Evolutionary conservation across 2,888 invertebrate species (phyloP).

Genomic region (Lasioglossum leucozonium): DNA sequence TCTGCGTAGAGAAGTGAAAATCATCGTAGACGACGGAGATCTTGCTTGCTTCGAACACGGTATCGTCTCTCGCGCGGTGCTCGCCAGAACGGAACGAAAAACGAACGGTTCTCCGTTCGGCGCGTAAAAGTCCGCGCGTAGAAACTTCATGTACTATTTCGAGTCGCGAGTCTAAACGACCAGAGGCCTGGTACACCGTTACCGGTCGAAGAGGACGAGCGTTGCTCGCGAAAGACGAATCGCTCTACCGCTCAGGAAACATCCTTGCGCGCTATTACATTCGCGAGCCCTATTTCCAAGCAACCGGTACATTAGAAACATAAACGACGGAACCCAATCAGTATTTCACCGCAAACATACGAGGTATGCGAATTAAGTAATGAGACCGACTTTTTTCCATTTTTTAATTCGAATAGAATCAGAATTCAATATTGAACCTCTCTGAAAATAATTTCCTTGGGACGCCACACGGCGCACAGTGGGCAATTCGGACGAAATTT

Average conservation of each 20-base stretch:
- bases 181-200: slow-evolving; percentile 65
- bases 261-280: slow-evolving; percentile 17
- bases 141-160: slow-evolving; percentile 51
- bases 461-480: no score
- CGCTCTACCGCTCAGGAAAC: slow-evolving; percentile 31
- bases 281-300: not conserved
- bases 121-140: slow-evolving; percentile 45
- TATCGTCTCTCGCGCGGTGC: slow-evolving; percentile 14
- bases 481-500: no score
- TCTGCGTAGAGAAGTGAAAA: not conserved
- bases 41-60: not conserved
- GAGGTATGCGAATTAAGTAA: no score
- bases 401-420: no score
- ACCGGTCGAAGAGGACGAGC: slow-evolving; percentile 53
- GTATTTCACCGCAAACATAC: not conserved
- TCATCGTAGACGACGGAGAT: not conserved
- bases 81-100: slow-evolving; percentile 59
- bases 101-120: slow-evolving; percentile 53
- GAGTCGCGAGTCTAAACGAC: not conserved
- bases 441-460: no score
- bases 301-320: not conserved
- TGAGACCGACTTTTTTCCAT: no score
- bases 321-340: not conserved
- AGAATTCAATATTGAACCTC: not conserved
- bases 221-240: slow-evolving; percentile 49